Evolutionary conservation across 2,888 invertebrate species (phyloP).

Genomic region (Sphaeridia pumilis): DNA sequence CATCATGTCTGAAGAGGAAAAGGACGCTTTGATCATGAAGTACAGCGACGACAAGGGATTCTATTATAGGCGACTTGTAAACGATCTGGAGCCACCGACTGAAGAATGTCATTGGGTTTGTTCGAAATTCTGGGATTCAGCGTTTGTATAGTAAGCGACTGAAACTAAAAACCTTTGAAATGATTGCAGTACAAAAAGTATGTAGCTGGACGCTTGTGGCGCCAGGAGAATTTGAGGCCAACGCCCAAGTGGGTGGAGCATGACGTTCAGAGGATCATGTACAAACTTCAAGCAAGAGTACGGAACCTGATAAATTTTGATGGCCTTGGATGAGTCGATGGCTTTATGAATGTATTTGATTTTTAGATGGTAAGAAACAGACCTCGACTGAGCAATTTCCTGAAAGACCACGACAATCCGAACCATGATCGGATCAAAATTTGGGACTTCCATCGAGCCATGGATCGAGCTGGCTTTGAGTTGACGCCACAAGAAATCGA

Average conservation of each 20-base stretch:
- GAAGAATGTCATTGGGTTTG: slow-evolving; percentile 37
- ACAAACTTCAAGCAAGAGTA: slow-evolving; percentile 34
- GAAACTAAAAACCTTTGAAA: neutral
- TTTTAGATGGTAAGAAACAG: slow-evolving; percentile 30
- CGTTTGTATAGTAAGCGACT: too few species aligned
- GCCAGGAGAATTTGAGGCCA: slow-evolving; percentile 23
- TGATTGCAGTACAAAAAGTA: slow-evolving; percentile 23
- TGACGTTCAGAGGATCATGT: slow-evolving; percentile 34
- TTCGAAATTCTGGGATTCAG: too few species aligned
- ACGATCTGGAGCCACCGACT: slow-evolving; percentile 48
- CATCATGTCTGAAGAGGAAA: slow-evolving; percentile 52
- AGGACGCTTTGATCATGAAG: slow-evolving; percentile 55
- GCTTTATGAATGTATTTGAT: neutral
- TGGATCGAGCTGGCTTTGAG: slow-evolving; percentile 53
- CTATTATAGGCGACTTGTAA: slow-evolving; percentile 57
- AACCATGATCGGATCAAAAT: slow-evolving; percentile 31
- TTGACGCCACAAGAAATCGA: slow-evolving; percentile 56
- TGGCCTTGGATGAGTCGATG: neutral
- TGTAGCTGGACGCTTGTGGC: slow-evolving; percentile 30
- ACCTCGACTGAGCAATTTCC: slow-evolving; percentile 29
- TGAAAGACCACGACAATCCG: slow-evolving; percentile 29
- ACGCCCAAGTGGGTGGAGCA: slow-evolving; percentile 33
- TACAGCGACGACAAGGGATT: slow-evolving; percentile 65
- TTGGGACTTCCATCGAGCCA: slow-evolving; percentile 56
- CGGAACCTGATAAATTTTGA: too few species aligned